Evolutionary conservation across 2,113 vertebrate species (phyloP).

Genomic region (Gulo gulo): DNA sequence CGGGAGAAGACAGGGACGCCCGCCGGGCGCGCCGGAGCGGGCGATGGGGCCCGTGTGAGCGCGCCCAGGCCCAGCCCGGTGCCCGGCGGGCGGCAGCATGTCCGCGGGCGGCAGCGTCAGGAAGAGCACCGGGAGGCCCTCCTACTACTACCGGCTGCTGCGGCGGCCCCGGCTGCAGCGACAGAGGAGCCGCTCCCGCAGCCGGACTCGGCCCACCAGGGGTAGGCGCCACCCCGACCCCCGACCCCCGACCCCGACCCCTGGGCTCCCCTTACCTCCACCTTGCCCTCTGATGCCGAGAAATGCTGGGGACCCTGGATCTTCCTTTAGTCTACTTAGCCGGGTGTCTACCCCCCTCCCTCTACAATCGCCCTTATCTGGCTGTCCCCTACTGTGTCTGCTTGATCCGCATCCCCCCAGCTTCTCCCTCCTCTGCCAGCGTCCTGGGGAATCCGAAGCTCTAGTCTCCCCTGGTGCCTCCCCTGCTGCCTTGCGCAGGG

Average conservation of each 20-base stretch:
- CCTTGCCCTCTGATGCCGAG: background rate
- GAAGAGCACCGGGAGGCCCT: conserved; percentile 93
- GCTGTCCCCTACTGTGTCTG: background rate
- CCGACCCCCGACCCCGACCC: background rate
- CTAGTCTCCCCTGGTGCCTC: background rate
- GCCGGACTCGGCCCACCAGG: conserved; percentile 90
- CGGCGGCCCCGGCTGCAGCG: conserved; percentile 95
- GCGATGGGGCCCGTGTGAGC: conserved; percentile 71
- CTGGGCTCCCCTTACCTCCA: background rate
- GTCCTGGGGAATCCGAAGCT: background rate
- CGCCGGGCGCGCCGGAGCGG: conserved; percentile 73
- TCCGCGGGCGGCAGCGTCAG: conserved; percentile 90
- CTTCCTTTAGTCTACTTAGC: background rate
- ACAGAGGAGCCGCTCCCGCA: conserved; percentile 95
- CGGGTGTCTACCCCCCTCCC: background rate
- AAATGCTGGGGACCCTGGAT: background rate
- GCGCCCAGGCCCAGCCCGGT: conserved; percentile 73
- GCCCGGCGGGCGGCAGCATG: conserved; percentile 85
- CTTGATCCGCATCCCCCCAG: background rate
- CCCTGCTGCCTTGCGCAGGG: background rate
- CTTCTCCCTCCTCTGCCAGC: background rate
- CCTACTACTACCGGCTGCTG: conserved; percentile 96
- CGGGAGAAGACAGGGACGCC: conserved; percentile 51
- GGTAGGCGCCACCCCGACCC: conserved; percentile 86
- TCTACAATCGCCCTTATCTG: background rate